phyloP scores from a whole-genome alignment of 2,888 invertebrate species.

The Dasysyrphus albostriatus region DNA sequence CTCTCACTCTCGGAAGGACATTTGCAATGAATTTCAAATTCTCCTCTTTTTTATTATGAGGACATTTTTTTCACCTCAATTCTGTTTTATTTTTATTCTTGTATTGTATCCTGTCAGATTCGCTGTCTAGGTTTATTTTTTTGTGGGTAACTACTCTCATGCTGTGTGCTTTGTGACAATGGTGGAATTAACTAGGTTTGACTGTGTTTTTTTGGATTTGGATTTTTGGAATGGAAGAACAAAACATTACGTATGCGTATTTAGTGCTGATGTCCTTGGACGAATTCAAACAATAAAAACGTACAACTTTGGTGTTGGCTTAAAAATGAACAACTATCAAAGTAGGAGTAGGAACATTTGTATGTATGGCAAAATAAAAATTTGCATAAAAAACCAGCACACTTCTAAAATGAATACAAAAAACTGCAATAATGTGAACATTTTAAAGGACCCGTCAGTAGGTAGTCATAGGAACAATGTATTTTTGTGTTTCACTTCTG shows the following conservation, averaged over 20 bases:
- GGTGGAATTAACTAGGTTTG: constrained; percentile 4
- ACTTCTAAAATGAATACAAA: background rate
- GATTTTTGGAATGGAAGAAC: background rate
- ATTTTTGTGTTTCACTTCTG: background rate
- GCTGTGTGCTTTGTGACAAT: background rate
- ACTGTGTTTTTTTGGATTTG: background rate
- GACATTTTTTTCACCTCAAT: constrained; percentile 22
- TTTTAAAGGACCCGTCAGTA: constrained; percentile 6
- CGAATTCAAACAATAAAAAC: constrained; percentile 26
- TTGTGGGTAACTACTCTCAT: background rate
- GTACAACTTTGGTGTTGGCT: constrained; percentile 1
- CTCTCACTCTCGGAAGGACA: constrained; percentile 58
- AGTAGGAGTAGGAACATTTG: too few relatives aligned
- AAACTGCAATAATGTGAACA: background rate
- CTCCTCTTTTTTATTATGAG: constrained; percentile 12
- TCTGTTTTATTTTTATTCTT: background rate
- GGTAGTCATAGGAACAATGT: background rate
- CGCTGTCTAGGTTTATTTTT: background rate
- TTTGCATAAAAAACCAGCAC: background rate
- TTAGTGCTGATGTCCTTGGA: constrained; percentile 26
- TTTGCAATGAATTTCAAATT: constrained; percentile 64
- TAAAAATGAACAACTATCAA: constrained; percentile 24
- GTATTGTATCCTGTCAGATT: constrained; percentile 24
- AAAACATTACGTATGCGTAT: background rate
- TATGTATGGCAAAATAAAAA: background rate